Percentiles rank a stretch among this genome's conserved stretches.
Evolutionary conservation across 2,888 invertebrate genomes (phyloP).

Genomic region (Catocala sponsa): DNA sequence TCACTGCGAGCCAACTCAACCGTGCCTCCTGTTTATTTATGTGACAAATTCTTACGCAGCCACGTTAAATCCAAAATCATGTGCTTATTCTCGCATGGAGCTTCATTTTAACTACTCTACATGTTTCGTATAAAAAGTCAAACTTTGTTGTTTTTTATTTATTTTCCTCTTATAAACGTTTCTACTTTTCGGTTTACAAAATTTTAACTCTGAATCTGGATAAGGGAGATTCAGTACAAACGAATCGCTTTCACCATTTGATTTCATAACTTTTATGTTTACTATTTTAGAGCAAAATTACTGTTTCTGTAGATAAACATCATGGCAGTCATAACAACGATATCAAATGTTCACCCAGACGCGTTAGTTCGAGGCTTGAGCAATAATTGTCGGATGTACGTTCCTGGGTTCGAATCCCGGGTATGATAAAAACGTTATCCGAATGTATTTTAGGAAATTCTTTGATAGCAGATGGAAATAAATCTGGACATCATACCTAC

Average conservation of each 20-base stretch:
- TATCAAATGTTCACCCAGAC: no score
- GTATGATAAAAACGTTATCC: no score
- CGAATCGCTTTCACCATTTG: slow-evolving; percentile 6
- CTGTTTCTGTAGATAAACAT: no score
- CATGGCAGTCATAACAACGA: no score
- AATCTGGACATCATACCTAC: no score
- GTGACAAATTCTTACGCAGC: slow-evolving; percentile 84
- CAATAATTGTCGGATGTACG: no score
- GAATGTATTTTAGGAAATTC: no score
- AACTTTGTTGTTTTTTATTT: slow-evolving; percentile 5
- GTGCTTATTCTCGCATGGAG: slow-evolving; percentile 67
- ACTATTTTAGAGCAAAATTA: no score
- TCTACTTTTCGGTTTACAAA: slow-evolving; percentile 2
- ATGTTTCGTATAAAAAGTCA: slow-evolving; percentile 7
- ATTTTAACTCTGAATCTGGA: neutral
- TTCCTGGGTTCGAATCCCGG: no score
- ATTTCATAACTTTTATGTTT: neutral
- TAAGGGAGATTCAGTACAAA: neutral
- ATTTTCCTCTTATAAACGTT: slow-evolving; percentile 14
- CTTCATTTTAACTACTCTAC: slow-evolving; percentile 48
- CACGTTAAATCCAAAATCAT: slow-evolving; percentile 77
- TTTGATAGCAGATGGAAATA: no score
- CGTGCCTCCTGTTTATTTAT: slow-evolving; percentile 84
- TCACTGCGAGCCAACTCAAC: slow-evolving; percentile 77
- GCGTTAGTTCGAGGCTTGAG: no score